A percentile compares a stretch with the other conserved stretches of the same genome.
Conservation (phyloP, 2,113 vertebrate species). For the Astur gentilis region DNA sequence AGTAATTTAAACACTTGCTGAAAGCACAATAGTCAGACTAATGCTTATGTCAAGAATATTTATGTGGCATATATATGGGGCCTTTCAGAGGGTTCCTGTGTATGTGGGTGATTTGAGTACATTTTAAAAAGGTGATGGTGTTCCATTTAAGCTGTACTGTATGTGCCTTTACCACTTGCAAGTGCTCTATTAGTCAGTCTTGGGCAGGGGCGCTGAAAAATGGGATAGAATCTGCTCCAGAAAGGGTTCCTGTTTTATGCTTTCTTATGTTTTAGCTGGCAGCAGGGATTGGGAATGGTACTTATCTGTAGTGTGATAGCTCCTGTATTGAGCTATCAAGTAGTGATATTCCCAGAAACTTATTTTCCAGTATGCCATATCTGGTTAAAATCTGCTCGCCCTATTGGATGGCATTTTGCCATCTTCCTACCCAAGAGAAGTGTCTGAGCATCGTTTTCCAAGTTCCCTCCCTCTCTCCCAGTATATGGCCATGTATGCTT, state of each 20-base stretch:
- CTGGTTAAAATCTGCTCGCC: not conserved
- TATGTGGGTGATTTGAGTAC: not conserved
- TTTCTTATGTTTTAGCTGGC: not conserved
- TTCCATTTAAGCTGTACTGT: not conserved
- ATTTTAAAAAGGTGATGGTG: not conserved
- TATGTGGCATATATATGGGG: not conserved
- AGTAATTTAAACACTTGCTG: not conserved
- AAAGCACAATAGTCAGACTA: not conserved
- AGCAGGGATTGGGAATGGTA: not conserved
- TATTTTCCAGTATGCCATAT: not conserved
- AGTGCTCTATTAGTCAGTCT: not conserved
- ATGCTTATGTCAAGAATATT: not conserved
- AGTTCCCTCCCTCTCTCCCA: not conserved
- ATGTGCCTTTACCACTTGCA: not conserved
- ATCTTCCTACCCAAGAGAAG: not conserved
- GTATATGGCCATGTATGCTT: fast-evolving
- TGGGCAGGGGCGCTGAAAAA: not conserved
- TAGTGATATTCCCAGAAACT: not conserved
- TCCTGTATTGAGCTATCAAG: not conserved
- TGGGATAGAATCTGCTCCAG: not conserved
- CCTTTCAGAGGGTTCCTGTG: not conserved
- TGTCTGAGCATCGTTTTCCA: not conserved
- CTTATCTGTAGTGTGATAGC: not conserved
- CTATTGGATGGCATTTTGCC: not conserved
- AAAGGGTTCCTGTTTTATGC: not conserved